Conservation (phyloP, 2,797 vertebrate genomes). For the Menidia menidia region DNA sequence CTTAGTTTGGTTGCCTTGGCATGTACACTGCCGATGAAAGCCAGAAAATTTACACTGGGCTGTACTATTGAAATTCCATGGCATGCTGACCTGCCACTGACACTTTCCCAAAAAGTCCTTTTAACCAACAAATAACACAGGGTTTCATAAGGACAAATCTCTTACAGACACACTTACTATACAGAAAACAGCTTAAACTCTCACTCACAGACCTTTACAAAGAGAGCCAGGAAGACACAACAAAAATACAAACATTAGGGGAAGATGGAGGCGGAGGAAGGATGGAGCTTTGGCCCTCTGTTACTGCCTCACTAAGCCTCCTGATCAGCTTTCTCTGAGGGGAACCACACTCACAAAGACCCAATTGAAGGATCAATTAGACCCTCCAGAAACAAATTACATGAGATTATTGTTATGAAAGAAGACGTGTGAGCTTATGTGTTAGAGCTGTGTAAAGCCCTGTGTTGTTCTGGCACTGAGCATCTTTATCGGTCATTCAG, state of each 20-base stretch:
- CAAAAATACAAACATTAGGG: conserved; percentile 41
- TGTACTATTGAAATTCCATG: conserved; percentile 73
- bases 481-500: conserved; percentile 24
- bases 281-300: conserved; percentile 47
- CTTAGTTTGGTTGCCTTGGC: conserved; percentile 36
- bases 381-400: conserved; percentile 39
- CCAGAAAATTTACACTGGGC: conserved; percentile 63
- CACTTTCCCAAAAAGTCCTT: conserved; percentile 51
- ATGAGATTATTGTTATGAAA: conserved; percentile 36
- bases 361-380: conserved; percentile 53
- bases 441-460: conserved; percentile 18
- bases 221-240: conserved; percentile 64
- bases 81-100: conserved; percentile 63
- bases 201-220: conserved; percentile 51
- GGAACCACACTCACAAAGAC: conserved; percentile 43
- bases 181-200: conserved; percentile 16
- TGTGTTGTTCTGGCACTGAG: conserved; percentile 23
- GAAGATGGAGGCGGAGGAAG: conserved; percentile 56
- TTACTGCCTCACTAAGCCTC: conserved; percentile 34
- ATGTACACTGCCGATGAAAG: conserved; percentile 46
- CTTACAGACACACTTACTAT: conserved; percentile 9
- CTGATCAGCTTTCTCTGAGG: conserved; percentile 54
- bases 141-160: conserved; percentile 38
- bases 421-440: conserved; percentile 37
- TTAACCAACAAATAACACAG: conserved; percentile 38